A percentile compares a stretch with the other conserved stretches of the same genome.
Conservation (phyloP, 1,140 invertebrate species). For the Archivesica marissinica region DNA sequence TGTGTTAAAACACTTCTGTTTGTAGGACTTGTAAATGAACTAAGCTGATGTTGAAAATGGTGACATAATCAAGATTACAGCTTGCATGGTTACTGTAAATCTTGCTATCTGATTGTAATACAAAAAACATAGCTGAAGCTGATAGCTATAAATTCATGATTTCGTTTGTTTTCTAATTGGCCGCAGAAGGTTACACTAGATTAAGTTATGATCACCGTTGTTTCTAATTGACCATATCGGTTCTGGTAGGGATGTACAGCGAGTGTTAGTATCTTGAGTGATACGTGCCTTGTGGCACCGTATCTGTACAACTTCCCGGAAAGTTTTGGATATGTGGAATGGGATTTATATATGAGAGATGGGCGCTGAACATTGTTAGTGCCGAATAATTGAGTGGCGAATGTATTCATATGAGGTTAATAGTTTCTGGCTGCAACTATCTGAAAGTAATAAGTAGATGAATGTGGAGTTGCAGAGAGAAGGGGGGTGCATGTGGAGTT, state of each 20-base stretch:
- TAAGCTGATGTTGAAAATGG: background rate
- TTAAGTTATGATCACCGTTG: background rate
- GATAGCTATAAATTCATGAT: no score
- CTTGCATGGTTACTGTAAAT: background rate
- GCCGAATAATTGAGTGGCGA: no score
- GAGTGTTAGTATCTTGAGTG: background rate
- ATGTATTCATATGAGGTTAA: no score
- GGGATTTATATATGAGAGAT: no score
- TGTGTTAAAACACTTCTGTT: background rate
- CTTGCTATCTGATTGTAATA: background rate
- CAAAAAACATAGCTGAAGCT: background rate
- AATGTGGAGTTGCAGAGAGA: no score
- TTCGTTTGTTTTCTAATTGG: no score
- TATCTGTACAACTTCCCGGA: background rate
- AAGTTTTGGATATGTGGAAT: background rate
- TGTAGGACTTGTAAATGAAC: background rate
- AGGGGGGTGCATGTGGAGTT: no score
- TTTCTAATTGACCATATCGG: constrained; percentile 14
- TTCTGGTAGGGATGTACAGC: background rate
- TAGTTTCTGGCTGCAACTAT: no score
- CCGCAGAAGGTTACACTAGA: background rate
- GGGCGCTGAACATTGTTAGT: no score
- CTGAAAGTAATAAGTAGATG: no score
- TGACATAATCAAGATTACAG: background rate
- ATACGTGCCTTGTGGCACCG: background rate